A percentile compares a stretch with the other conserved stretches of the same genome.
Evolutionary conservation across 2,888 invertebrate genomes (phyloP).

Genomic region (Aphidoletes aphidimyza): DNA sequence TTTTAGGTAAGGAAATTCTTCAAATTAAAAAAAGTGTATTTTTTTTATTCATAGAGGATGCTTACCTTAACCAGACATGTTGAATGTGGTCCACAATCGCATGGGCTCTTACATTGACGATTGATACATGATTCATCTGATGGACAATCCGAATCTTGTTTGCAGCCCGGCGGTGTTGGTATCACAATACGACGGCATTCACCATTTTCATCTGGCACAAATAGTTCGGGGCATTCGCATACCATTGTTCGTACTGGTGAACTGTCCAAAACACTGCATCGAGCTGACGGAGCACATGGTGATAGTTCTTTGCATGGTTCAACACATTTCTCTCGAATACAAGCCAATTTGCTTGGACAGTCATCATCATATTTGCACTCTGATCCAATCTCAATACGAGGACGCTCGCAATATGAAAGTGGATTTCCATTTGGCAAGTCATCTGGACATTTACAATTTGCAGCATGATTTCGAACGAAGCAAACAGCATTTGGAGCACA

Average conservation of each 20-base stretch:
- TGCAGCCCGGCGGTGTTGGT: slow-evolving; percentile 79
- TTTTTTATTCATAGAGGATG: no score
- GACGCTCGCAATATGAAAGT: slow-evolving; percentile 76
- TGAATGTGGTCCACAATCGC: slow-evolving; percentile 87
- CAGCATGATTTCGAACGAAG: slow-evolving; percentile 81
- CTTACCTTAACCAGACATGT: slow-evolving; percentile 74
- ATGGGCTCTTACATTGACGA: slow-evolving; percentile 86
- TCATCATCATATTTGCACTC: slow-evolving; percentile 82
- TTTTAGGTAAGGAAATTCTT: no score
- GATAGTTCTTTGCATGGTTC: slow-evolving; percentile 81
- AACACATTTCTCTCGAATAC: slow-evolving; percentile 80
- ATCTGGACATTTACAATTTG: slow-evolving; percentile 85
- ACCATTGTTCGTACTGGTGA: slow-evolving; percentile 87
- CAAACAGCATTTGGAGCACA: slow-evolving; percentile 88
- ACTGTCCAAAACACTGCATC: slow-evolving; percentile 85
- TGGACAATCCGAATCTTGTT: slow-evolving; percentile 81
- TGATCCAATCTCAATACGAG: slow-evolving; percentile 68
- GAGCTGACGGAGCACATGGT: slow-evolving; percentile 80
- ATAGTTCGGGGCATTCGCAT: slow-evolving; percentile 87
- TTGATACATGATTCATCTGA: slow-evolving; percentile 85
- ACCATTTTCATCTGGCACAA: slow-evolving; percentile 82
- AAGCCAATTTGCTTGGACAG: slow-evolving; percentile 83
- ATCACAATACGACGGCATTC: slow-evolving; percentile 79
- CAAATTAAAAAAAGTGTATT: no score
- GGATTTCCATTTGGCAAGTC: slow-evolving; percentile 84